Evolutionary conservation across 2,113 vertebrate species (phyloP), one percentile per base, ranked within the genome.

Genomic region (Chascanopsetta lugubris): DNA sequence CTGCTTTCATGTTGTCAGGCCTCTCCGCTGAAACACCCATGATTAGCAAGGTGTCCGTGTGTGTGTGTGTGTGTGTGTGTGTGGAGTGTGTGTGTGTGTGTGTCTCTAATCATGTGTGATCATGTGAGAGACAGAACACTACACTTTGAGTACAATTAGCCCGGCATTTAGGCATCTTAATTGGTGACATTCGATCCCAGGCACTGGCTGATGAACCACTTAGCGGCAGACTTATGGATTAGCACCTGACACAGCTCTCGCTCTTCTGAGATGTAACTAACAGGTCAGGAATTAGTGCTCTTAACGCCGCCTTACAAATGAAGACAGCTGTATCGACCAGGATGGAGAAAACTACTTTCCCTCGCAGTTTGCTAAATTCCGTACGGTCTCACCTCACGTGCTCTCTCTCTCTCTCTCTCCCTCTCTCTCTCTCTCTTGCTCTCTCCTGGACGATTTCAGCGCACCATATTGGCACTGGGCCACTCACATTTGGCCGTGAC

Each of bases 111-210:
- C 66, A 68, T 40, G 79, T 85, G 86, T 65, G 79, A 82, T 87
- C 58, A 61, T 82, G 79, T 73, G 75, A 83, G 80, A 86, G 86
- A 85, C 71, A 48, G 74, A 85, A 62, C 79, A 27, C 72, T 69
- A 87, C 85, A 89, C 88, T 86, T 87, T 74, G 80, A 91, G 89
- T 89, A 79, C 88, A 93, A 93, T 93, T 94, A 92, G 90, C 88
- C 83, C 70, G 84, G 81, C 90, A 82, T 92, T 92, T 91, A 92
- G 87, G 85, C 86, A 43, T 92, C 92, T 92, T 92, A 93, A 93
- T 93, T 92, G 90, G 89, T 64, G 88, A 89, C 81, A 89, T 93
- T 92, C 90, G 89, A 93, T 93, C 90, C 76, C 26, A 42, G 73
- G 72, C 79, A 68, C 85, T 87, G 34, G 69, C 85, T 87, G 90